phyloP scores from a whole-genome alignment of 2,888 invertebrate genomes.

The Thymelicus acteon region DNA sequence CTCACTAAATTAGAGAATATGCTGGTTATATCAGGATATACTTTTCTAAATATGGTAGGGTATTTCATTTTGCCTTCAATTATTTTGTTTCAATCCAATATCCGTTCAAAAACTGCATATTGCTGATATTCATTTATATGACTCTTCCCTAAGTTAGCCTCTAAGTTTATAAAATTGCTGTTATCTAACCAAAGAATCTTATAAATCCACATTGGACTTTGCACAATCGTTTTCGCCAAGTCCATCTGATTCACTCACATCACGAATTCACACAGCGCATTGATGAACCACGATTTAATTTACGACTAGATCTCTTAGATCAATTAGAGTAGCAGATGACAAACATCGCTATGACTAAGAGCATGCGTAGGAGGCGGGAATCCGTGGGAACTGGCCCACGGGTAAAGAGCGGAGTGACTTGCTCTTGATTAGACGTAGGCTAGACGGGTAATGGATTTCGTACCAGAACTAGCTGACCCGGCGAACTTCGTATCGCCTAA shows the following conservation, averaged over 20 bases:
- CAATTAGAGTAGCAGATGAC: slow-evolving; percentile 81
- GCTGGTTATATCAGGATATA: too few relatives aligned
- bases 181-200: background rate
- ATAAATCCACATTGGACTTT: slow-evolving; percentile 5
- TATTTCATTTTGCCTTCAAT: too few relatives aligned
- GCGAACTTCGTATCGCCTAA: too few relatives aligned
- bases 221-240: slow-evolving; percentile 29
- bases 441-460: slow-evolving; percentile 48
- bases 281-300: slow-evolving; percentile 78
- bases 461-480: slow-evolving; percentile 32
- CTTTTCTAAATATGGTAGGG: too few relatives aligned
- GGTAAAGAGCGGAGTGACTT: slow-evolving; percentile 42
- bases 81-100: too few relatives aligned
- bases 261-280: slow-evolving; percentile 48
- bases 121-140: too few relatives aligned
- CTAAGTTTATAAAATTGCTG: too few relatives aligned
- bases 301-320: slow-evolving; percentile 74
- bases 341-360: slow-evolving; percentile 71
- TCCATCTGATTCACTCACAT: slow-evolving; percentile 48
- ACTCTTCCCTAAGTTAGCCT: too few relatives aligned
- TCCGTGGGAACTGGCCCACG: slow-evolving; percentile 69
- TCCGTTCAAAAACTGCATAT: too few relatives aligned
- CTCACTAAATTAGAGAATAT: too few relatives aligned
- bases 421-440: slow-evolving; percentile 54
- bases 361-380: slow-evolving; percentile 71